phyloP scores from a whole-genome alignment of 2,888 invertebrate genomes.

The Molanna angustata region DNA sequence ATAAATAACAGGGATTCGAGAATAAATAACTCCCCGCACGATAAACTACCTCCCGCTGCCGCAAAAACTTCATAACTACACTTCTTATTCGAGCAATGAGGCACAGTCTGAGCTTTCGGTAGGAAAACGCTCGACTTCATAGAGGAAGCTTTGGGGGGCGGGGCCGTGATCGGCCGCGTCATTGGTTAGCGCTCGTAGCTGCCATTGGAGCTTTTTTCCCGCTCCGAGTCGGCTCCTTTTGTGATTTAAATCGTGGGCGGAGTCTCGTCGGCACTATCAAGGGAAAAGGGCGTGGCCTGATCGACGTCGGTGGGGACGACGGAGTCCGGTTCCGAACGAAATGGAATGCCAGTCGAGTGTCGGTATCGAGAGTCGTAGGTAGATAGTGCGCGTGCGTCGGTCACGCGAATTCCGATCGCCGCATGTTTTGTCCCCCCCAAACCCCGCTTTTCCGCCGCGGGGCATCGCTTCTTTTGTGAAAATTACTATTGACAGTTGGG shows the following conservation, averaged over 20 bases:
- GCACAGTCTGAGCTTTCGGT: conserved; percentile 5
- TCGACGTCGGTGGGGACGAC: conserved; percentile 36
- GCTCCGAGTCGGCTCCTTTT: conserved; percentile 6
- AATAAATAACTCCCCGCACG: conserved; percentile 27
- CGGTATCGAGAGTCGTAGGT: conserved; percentile 21
- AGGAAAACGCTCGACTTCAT: conserved; percentile 14
- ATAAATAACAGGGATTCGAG: conserved; percentile 26
- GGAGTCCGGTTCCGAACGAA: conserved; percentile 31
- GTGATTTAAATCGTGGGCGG: conserved; percentile 17
- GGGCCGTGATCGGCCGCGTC: not conserved
- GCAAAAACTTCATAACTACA: conserved; percentile 27
- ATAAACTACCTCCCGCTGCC: conserved; percentile 22
- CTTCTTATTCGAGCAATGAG: conserved; percentile 9
- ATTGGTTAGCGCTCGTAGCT: conserved; percentile 3
- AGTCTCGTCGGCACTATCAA: not conserved
- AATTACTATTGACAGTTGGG: too few relatives aligned
- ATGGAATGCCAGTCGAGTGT: conserved; percentile 25
- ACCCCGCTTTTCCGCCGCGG: too few relatives aligned
- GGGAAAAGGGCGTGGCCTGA: conserved; percentile 35
- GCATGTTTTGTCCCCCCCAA: conserved; percentile 19
- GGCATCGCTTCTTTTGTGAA: too few relatives aligned
- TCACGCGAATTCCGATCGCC: conserved; percentile 27
- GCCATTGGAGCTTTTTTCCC: conserved; percentile 12
- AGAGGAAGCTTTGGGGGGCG: conserved; percentile 11
- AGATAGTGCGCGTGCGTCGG: conserved; percentile 24